Evolutionary conservation across 30 jellyfish, hydroid and myxozoan genomes (phyloP).

Genomic region (Hydractinia symbiolongicarpus): DNA sequence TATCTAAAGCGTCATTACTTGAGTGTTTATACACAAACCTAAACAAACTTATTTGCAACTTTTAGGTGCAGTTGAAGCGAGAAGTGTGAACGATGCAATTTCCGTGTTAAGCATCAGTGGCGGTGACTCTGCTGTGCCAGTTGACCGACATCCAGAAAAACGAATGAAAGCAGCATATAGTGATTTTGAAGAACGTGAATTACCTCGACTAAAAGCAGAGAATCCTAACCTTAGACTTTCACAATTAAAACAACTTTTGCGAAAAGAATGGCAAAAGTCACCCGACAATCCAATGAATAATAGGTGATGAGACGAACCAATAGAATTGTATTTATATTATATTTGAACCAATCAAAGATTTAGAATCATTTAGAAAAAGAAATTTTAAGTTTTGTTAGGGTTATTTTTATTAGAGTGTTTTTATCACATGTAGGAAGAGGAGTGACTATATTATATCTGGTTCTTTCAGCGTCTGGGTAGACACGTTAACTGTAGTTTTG

Average conservation of each 20-base stretch:
- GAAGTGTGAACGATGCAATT: constrained; percentile 74
- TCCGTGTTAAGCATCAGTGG: constrained; percentile 39
- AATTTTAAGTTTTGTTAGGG: no score
- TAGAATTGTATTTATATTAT: no score
- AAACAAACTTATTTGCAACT: neutral
- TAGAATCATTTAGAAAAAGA: no score
- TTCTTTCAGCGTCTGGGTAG: no score
- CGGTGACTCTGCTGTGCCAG: constrained; percentile 12
- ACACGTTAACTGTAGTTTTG: no score
- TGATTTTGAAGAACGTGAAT: constrained; percentile 63
- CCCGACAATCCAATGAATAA: constrained; percentile 84
- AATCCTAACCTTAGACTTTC: constrained; percentile 66
- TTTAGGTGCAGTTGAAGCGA: constrained; percentile 61
- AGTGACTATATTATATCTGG: no score
- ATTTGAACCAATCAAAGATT: no score
- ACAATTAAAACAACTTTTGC: constrained; percentile 56
- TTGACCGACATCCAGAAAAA: constrained; percentile 77
- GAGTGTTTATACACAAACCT: no score
- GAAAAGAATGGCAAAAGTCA: constrained; percentile 86
- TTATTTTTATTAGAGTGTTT: no score
- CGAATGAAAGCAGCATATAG: constrained; percentile 85
- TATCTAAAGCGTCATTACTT: no score
- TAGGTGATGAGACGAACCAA: constrained; percentile 5
- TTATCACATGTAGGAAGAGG: no score
- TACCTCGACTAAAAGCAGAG: constrained; percentile 71